A percentile compares a stretch with the other conserved stretches of the same genome.
Conservation (phyloP, 2,888 invertebrate species). For the Pachliopta kotzebuea region DNA sequence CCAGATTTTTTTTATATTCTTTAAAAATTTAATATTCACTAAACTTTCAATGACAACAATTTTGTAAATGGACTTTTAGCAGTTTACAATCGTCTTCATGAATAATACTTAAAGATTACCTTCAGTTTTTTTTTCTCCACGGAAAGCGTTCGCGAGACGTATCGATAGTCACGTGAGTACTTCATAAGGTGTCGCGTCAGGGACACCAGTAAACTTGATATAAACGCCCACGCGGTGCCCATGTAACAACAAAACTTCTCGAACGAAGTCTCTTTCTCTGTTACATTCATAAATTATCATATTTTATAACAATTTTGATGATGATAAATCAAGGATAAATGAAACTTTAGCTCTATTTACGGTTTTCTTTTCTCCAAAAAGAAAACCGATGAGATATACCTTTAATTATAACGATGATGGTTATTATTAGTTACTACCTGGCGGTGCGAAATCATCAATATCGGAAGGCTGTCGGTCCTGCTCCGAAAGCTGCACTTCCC, state of each 20-base stretch:
- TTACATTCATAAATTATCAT: constrained; percentile 16
- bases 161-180: constrained; percentile 96
- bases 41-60: no score
- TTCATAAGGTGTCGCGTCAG: constrained; percentile 90
- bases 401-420: not conserved
- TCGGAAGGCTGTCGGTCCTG: constrained; percentile 48
- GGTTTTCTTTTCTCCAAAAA: no score
- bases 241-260: constrained; percentile 65
- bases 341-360: no score
- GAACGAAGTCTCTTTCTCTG: constrained; percentile 62
- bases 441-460: constrained; percentile 55
- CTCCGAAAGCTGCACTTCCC: constrained; percentile 42
- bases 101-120: constrained; percentile 66
- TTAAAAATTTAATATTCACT: no score
- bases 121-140: constrained; percentile 94
- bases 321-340: not conserved
- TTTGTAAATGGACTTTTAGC: no score
- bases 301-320: not conserved
- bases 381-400: no score
- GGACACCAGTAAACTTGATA: constrained; percentile 90
- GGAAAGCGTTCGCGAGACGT: constrained; percentile 93
- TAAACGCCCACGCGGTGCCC: constrained; percentile 84
- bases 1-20: no score
- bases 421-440: constrained; percentile 45
- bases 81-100: no score